These are phyloP conservation scores for Aphrocallistes beatrix DNA, from an alignment of 37 sponge, comb jelly and placozoan species.

Conservation along the genomic window DNA sequence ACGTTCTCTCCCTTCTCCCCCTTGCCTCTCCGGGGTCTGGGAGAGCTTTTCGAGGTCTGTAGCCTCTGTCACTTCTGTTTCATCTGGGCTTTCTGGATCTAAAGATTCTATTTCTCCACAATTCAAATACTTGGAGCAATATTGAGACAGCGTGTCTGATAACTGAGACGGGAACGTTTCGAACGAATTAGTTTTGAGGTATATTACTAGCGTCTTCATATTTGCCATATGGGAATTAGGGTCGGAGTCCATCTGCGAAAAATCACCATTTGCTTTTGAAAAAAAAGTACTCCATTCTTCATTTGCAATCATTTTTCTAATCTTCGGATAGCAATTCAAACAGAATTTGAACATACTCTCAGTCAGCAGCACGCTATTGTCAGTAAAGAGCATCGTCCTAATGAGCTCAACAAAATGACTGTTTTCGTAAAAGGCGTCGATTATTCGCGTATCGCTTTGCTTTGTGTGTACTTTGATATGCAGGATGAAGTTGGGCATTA, in stretches of 20 bases:
- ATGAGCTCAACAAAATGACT: not conserved
- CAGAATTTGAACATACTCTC: not conserved
- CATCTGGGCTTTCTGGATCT: not conserved
- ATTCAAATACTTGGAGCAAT: not conserved
- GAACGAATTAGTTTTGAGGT: not conserved
- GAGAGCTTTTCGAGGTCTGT: not conserved
- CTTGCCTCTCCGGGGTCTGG: not conserved
- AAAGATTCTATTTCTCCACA: not conserved
- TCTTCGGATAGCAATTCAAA: not conserved
- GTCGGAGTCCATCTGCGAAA: not conserved
- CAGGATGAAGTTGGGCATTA: not conserved
- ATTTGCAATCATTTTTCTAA: not conserved
- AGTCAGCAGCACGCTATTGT: not conserved
- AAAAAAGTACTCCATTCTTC: not conserved
- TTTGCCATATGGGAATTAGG: not conserved
- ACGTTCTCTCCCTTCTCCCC: not conserved
- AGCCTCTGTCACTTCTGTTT: not conserved
- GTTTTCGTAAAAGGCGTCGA: not conserved
- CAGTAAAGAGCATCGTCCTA: not conserved
- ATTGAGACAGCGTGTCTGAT: not conserved
- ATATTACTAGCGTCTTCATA: constrained; percentile 1
- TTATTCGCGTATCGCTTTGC: not conserved
- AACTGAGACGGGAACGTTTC: not conserved
- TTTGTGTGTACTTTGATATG: not conserved
- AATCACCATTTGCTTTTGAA: not conserved